Percentiles rank a stretch among this genome's conserved stretches.
Conservation (phyloP, 2,888 invertebrate species). For the Mythimna loreyi region DNA sequence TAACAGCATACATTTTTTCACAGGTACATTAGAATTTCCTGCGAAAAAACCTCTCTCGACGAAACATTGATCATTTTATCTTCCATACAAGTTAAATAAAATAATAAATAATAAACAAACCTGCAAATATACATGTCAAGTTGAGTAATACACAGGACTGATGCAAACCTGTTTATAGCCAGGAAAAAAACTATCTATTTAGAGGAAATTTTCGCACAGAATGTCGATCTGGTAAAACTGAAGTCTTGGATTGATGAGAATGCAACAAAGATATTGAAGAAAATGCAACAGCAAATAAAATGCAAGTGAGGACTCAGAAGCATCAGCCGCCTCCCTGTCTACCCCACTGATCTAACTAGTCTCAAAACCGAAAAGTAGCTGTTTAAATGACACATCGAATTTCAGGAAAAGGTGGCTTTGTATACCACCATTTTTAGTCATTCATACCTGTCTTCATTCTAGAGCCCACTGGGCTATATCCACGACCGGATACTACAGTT, state of each 20-base stretch:
- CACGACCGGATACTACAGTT: background rate
- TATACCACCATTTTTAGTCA: background rate
- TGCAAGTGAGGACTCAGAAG: no score
- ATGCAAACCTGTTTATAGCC: background rate
- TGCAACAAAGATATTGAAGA: background rate
- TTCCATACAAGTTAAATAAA: background rate
- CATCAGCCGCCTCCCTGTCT: background rate
- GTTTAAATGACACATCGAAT: background rate
- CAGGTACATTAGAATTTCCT: background rate
- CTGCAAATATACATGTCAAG: background rate
- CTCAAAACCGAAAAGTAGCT: background rate
- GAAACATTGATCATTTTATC: background rate
- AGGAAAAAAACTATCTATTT: background rate
- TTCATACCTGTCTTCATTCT: conserved; percentile 1
- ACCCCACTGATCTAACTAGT: background rate
- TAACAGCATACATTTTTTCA: background rate
- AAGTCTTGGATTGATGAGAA: background rate
- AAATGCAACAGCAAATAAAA: no score
- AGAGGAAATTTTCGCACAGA: background rate
- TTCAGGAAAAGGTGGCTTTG: background rate
- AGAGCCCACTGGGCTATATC: background rate
- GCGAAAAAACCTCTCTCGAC: background rate
- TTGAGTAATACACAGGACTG: background rate
- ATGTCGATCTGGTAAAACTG: background rate
- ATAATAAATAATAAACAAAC: background rate